Evolutionary conservation across 53 echinoderm and acorn worm species (phyloP), one percentile per base, ranked within the genome.

Genomic region (Pentamera pediparva): DNA sequence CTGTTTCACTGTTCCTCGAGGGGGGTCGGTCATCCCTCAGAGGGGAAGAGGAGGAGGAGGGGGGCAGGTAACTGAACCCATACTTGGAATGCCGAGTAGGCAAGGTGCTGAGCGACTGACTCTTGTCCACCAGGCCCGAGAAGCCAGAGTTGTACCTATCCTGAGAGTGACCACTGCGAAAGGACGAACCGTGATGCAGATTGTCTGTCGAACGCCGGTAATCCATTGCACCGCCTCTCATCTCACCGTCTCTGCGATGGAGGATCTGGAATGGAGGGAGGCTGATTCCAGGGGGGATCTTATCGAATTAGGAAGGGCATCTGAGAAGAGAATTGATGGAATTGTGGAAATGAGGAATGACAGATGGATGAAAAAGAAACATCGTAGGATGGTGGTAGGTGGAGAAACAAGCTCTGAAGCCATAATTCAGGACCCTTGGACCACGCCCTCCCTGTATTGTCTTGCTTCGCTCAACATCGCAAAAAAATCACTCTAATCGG

Each of bases 251-350:
- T n/a, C n/a, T n/a, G n/a, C n/a, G n/a, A n/a, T n/a, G n/a, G n/a
- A n/a, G n/a, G n/a, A n/a, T n/a, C n/a, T n/a, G n/a, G n/a, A n/a
- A n/a, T n/a, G n/a, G n/a, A n/a, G n/a, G n/a, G n/a, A n/a, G n/a
- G n/a, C n/a, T n/a, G n/a, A n/a, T n/a, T n/a, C n/a, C n/a, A n/a
- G n/a, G n/a, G n/a, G n/a, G n/a, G n/a, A n/a, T n/a, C n/a, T n/a
- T 31, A 17, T 17, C 6, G 58, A 57, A 28, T 57, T 45, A 15
- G 47, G 9, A 67, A 45, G 13, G 13, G 45, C n/a, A 67, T 67
- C 67, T 67, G 67, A 17, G 45, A 67, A 67, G 39, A 67, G 12
- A 61, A 61, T 20, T 27, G 30, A 61, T 61, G 61, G 7, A 27
- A 61, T 61, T 59, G 47, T 45, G 47, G n/a, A 45, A 45, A 45